Evolutionary conservation across 2,888 invertebrate genomes (phyloP).

Genomic region (Crossocerus cetratus): DNA sequence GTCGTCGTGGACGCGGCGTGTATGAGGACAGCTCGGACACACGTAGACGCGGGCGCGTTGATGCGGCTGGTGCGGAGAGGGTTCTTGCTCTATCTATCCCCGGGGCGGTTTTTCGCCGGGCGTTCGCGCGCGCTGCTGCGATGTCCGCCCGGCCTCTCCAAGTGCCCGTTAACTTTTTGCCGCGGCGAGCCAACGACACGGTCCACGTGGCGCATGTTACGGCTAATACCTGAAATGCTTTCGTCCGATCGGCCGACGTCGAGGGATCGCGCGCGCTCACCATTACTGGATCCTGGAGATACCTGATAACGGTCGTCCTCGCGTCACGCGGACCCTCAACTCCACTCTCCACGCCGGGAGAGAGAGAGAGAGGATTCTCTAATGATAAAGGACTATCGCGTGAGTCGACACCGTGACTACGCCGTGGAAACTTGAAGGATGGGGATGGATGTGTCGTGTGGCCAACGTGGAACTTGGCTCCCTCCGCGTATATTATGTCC

Average conservation of each 20-base stretch:
- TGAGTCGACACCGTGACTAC: background rate
- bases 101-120: background rate
- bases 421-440: too few relatives aligned
- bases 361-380: too few relatives aligned
- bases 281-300: constrained; percentile 36
- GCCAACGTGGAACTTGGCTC: too few relatives aligned
- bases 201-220: constrained; percentile 60
- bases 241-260: constrained; percentile 38
- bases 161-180: constrained; percentile 54
- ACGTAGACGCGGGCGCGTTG: background rate
- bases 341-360: too few relatives aligned
- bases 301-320: constrained; percentile 34
- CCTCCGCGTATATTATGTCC: too few relatives aligned
- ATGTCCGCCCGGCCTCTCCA: background rate
- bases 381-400: too few relatives aligned
- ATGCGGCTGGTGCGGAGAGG: constrained; percentile 9
- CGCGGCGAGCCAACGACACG: constrained; percentile 55
- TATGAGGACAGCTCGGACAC: constrained; percentile 12
- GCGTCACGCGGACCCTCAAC: background rate
- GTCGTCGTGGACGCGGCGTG: constrained; percentile 41
- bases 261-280: background rate
- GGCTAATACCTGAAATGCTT: constrained; percentile 58
- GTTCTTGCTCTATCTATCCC: constrained; percentile 39
- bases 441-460: too few relatives aligned
- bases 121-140: background rate